phyloP scores from a whole-genome alignment of 2,797 vertebrate genomes.

The Echeneis naucrates region DNA sequence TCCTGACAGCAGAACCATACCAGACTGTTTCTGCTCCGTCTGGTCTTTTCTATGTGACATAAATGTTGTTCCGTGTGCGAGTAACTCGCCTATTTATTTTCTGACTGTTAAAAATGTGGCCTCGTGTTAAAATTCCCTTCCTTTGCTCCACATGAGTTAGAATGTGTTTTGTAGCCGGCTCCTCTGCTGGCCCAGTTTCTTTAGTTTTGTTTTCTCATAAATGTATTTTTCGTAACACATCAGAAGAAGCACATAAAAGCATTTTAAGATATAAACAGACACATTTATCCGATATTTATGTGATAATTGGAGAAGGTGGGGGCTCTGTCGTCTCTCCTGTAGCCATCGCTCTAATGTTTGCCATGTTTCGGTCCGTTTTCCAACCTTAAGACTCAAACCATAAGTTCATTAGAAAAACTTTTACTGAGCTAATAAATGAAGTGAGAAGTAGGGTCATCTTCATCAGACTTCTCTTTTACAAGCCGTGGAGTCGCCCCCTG shows the following conservation, averaged over 20 bases:
- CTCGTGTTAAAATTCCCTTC: not conserved
- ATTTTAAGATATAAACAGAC: not conserved
- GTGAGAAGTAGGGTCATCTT: no score
- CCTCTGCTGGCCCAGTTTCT: not conserved
- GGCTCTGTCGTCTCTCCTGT: no score
- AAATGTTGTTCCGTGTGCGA: not conserved
- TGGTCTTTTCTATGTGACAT: slow-evolving; percentile 9
- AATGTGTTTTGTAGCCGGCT: not conserved
- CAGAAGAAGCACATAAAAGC: not conserved
- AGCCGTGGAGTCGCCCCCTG: no score
- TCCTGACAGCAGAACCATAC: slow-evolving; percentile 46
- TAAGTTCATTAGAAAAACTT: no score
- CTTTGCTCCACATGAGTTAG: not conserved
- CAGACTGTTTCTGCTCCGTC: slow-evolving; percentile 6
- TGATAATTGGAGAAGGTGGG: no score
- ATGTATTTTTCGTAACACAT: not conserved
- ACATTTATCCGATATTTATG: not conserved
- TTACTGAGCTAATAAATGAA: no score
- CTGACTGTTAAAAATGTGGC: not conserved
- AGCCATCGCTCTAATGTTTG: no score
- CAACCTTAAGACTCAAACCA: no score
- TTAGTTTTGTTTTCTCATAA: not conserved
- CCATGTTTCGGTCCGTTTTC: no score
- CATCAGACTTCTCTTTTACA: no score
- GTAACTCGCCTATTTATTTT: not conserved